These are phyloP conservation scores for Salvelinus alpinus DNA, from an alignment of 2,113 vertebrate species.

Conservation along the genomic window DNA sequence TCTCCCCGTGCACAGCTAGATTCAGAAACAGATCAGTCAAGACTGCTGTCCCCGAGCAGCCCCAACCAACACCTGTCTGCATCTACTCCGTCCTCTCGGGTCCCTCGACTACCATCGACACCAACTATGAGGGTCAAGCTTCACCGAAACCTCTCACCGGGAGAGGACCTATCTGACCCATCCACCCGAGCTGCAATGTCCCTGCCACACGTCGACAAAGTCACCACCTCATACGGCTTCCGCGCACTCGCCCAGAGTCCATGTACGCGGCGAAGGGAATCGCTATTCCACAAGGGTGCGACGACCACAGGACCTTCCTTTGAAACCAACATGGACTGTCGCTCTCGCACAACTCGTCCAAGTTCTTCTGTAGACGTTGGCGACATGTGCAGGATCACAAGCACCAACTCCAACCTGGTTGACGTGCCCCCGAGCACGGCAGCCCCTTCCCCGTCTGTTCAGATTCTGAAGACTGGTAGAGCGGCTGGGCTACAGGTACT, in stretches of 20 bases:
- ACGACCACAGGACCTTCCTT: background rate
- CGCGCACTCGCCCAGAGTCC: constrained; percentile 58
- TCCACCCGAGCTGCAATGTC: constrained; percentile 61
- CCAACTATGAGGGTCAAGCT: constrained; percentile 10
- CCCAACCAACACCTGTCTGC: constrained; percentile 8
- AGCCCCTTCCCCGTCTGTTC: background rate
- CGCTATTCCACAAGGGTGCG: constrained; percentile 59
- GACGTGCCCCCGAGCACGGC: background rate
- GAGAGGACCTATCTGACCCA: constrained; percentile 37
- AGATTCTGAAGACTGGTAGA: constrained; percentile 17
- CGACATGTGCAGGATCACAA: background rate
- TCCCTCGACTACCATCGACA: constrained; percentile 1
- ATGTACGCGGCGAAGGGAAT: constrained; percentile 56
- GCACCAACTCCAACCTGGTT: background rate
- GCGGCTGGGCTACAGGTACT: constrained; percentile 16
- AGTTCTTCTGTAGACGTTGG: too few relatives aligned
- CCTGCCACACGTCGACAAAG: constrained; percentile 57
- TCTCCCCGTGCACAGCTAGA: constrained; percentile 2
- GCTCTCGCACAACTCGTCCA: background rate
- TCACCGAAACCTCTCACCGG: background rate
- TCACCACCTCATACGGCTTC: constrained; percentile 67
- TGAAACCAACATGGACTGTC: background rate
- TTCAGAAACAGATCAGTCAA: constrained; percentile 17
- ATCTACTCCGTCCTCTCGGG: background rate
- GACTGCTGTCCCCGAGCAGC: constrained; percentile 41